These are phyloP conservation scores for Alentia gelatinosa DNA, from an alignment of 2,888 invertebrate genomes.

Conservation along the genomic window DNA sequence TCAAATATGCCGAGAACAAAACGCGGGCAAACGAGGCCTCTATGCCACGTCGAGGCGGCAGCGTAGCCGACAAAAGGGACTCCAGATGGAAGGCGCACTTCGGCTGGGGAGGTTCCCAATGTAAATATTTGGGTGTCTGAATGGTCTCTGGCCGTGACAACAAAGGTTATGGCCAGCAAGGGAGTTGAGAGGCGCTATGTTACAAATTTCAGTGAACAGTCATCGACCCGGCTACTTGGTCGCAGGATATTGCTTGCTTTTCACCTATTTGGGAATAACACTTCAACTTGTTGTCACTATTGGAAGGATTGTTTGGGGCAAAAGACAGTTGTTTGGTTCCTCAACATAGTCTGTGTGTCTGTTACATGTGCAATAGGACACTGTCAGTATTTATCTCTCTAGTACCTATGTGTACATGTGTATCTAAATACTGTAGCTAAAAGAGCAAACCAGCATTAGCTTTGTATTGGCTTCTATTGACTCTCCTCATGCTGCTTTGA, in stretches of 20 bases:
- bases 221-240: slow-evolving; percentile 30
- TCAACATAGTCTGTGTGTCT: not conserved
- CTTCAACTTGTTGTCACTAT: not conserved
- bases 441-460: no score
- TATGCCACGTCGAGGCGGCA: not conserved
- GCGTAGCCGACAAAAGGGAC: not conserved
- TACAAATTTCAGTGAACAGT: slow-evolving; percentile 2
- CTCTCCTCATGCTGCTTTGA: no score
- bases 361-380: no score
- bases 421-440: no score
- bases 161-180: slow-evolving; percentile 13
- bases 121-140: slow-evolving; percentile 41
- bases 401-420: no score
- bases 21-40: slow-evolving; percentile 13
- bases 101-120: not conserved
- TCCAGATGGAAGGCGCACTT: slow-evolving; percentile 33
- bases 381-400: no score
- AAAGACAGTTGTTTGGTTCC: not conserved
- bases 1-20: slow-evolving; percentile 21
- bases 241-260: not conserved
- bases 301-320: not conserved
- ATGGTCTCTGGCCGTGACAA: slow-evolving; percentile 33
- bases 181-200: slow-evolving; percentile 35
- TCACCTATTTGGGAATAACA: not conserved
- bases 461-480: no score